A percentile compares a stretch with the other conserved stretches of the same genome.
These are phyloP conservation scores for Zygaena filipendulae DNA, from an alignment of 2,888 invertebrate genomes.

Conservation along the genomic window DNA sequence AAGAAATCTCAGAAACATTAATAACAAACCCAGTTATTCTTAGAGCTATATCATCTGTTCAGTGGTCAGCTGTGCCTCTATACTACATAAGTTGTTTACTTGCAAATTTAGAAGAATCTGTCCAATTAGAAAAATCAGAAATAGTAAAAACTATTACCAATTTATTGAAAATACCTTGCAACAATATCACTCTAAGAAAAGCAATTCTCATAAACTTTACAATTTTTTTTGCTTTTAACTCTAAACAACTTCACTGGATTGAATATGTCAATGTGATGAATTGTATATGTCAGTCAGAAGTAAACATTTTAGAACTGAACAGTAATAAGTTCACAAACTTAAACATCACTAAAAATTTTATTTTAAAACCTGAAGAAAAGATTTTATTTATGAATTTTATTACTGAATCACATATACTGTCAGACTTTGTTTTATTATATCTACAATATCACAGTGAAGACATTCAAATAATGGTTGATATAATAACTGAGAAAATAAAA, in stretches of 20 bases:
- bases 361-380: conserved; percentile 21
- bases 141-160: conserved; percentile 22
- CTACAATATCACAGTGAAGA: conserved; percentile 26
- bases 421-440: conserved; percentile 33
- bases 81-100: no score
- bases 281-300: no score
- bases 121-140: conserved; percentile 13
- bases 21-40: no score
- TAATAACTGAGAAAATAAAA: conserved; percentile 26
- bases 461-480: conserved; percentile 21
- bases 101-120: conserved; percentile 17
- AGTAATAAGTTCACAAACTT: no score
- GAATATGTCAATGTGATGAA: conserved; percentile 25
- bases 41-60: conserved; percentile 32
- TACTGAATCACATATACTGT: conserved; percentile 22
- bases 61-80: conserved; percentile 50
- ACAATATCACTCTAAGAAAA: conserved; percentile 40
- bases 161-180: conserved; percentile 42
- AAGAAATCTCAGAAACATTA: conserved; percentile 21
- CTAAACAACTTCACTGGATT: conserved; percentile 28
- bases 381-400: conserved; percentile 23
- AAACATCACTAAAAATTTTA: conserved; percentile 18
- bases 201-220: conserved; percentile 35
- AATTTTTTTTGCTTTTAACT: conserved; percentile 32
- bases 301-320: no score